phyloP scores from a whole-genome alignment of 1,140 invertebrate genomes.

The Bilobella aurantiaca region DNA sequence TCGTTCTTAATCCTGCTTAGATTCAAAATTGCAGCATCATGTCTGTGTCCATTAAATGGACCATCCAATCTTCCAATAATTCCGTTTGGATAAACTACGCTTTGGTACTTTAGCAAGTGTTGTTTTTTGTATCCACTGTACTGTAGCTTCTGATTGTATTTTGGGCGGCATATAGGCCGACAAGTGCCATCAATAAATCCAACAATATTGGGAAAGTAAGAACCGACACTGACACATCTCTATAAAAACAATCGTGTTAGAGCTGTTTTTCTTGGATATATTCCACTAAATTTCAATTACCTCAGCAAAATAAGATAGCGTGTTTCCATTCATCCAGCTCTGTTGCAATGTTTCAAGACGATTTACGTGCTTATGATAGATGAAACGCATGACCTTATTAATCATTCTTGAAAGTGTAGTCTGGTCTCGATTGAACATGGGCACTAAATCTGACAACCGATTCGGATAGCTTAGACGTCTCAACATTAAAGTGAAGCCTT shows the following conservation, averaged over 20 bases:
- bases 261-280: neutral
- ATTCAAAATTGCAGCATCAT: conserved; percentile 13
- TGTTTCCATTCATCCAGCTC: neutral
- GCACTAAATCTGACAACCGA: neutral
- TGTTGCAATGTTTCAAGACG: neutral
- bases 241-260: neutral
- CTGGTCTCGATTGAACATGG: neutral
- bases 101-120: conserved; percentile 17
- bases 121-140: conserved; percentile 20
- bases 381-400: neutral
- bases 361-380: neutral
- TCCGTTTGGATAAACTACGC: conserved; percentile 14
- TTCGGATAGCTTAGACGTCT: neutral
- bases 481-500: neutral
- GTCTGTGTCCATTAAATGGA: conserved; percentile 10
- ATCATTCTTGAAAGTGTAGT: neutral
- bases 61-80: conserved; percentile 19
- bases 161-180: conserved; percentile 18
- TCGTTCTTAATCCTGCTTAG: too few species aligned
- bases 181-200: conserved; percentile 19
- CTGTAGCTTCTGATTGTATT: neutral
- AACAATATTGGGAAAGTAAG: conserved; percentile 14
- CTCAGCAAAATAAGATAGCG: neutral
- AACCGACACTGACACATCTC: neutral
- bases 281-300: neutral